Evolutionary conservation across 2,113 vertebrate genomes (phyloP).

Genomic region (Vulpes lagopus): DNA sequence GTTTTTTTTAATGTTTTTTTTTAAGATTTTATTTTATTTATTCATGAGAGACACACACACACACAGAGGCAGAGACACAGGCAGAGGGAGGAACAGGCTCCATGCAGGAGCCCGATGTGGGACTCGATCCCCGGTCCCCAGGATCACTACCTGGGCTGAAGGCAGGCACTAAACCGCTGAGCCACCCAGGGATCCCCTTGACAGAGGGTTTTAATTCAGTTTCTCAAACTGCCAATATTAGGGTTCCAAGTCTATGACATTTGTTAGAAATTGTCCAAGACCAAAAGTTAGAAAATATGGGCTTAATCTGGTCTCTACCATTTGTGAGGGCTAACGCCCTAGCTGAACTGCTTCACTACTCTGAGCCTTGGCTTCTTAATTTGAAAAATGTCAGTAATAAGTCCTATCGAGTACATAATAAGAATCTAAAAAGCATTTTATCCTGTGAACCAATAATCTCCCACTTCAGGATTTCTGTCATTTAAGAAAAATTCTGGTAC

Average conservation of each 20-base stretch:
- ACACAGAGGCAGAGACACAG: no score
- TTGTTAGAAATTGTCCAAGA: not conserved
- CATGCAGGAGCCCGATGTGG: no score
- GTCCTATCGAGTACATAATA: not conserved
- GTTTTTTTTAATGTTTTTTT: not conserved
- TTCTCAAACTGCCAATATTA: not conserved
- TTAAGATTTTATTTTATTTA: no score
- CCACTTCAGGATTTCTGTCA: not conserved
- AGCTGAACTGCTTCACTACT: not conserved
- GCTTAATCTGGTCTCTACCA: not conserved
- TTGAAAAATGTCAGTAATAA: not conserved
- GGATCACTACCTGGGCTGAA: no score
- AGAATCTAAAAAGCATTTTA: not conserved
- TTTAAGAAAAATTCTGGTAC: not conserved
- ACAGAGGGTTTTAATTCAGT: not conserved
- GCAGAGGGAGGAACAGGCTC: no score
- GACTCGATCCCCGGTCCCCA: no score
- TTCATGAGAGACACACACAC: no score
- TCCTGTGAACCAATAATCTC: not conserved
- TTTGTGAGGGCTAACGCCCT: not conserved
- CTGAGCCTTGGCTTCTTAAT: conserved; percentile 4
- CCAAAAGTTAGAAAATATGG: not conserved
- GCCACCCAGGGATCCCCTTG: not conserved
- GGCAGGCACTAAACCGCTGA: no score
- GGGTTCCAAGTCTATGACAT: not conserved